Evolutionary conservation across 2,888 invertebrate genomes (phyloP), one percentile per base, ranked within the genome.

Genomic region (Cephus pygmeus): DNA sequence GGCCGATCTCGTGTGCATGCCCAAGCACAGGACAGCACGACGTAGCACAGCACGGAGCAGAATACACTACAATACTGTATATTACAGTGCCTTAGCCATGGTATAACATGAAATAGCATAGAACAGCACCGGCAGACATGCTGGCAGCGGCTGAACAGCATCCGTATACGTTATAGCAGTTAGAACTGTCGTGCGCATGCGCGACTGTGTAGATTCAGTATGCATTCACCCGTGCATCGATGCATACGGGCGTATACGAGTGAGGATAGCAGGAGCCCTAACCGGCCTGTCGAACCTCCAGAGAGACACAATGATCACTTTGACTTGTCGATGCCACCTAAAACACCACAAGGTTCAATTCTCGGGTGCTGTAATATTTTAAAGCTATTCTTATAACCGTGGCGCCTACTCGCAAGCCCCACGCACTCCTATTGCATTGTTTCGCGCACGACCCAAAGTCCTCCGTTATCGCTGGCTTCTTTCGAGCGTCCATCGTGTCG

Each of bases 361-460:
- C 83, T 81, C 81, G 85, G 86, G 85, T 87, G 87, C 85, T 85
- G 86, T 87, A 87, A 87, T 87, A 86, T 85, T 87, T 85, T 86
- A 76, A 83, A 79, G 85, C 83, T 87, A 87, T 87, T 87, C 87
- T 87, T 81, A 85, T 85, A 40, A 15, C 40, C 86, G 69, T 30
- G 33, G 69, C 69, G 69, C 31, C 69, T 12, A 33, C 40, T 81
- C 80, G 82, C 84, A 83, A 80, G 75, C 79, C 81, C 82, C 78
- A 85, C 84, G 81, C 79, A 81, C 82, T 85, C 83, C 79, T 80
- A 79, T 80, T 34, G 79, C 81, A 85, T 69, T 69, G 69, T 69
- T 69, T 69, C 30, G 69, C 69, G 69, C n/a, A 33, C 69, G 69
- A 33, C 69, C 33, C 69, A 69, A 69, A 69, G 69, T 69, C 33